Conservation (phyloP, 1,140 invertebrate species). For the Cydia pomonella region DNA sequence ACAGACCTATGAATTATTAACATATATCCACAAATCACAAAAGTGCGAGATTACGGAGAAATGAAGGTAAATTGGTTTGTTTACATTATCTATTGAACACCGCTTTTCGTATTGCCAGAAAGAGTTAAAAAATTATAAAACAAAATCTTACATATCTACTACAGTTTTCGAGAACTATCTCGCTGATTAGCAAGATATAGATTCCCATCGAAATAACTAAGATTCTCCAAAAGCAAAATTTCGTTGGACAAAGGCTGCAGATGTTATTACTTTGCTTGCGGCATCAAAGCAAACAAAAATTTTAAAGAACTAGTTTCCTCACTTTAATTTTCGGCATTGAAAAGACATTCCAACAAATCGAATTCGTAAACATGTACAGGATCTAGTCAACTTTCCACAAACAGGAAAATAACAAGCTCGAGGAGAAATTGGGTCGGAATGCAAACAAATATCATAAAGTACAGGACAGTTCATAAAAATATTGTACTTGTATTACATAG, state of each 20-base stretch:
- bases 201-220: background rate
- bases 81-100: too few relatives aligned
- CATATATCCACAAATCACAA: too few relatives aligned
- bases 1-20: too few relatives aligned
- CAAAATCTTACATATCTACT: too few relatives aligned
- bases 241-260: background rate
- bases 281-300: background rate
- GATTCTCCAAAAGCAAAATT: background rate
- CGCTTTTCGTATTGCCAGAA: too few relatives aligned
- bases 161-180: too few relatives aligned
- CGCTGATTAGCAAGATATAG: too few relatives aligned
- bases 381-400: constrained; percentile 14
- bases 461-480: constrained; percentile 38
- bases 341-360: background rate
- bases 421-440: background rate
- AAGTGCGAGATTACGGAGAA: too few relatives aligned
- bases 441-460: constrained; percentile 36
- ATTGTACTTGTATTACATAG: constrained; percentile 36
- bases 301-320: background rate
- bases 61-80: too few relatives aligned
- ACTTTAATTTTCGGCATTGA: constrained; percentile 1
- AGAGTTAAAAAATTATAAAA: too few relatives aligned
- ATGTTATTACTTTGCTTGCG: constrained; percentile 15
- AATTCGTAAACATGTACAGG: background rate
- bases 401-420: constrained; percentile 27